These are phyloP conservation scores for Leucopsar rothschildi DNA, from an alignment of 2,113 vertebrate species.

Conservation along the genomic window DNA sequence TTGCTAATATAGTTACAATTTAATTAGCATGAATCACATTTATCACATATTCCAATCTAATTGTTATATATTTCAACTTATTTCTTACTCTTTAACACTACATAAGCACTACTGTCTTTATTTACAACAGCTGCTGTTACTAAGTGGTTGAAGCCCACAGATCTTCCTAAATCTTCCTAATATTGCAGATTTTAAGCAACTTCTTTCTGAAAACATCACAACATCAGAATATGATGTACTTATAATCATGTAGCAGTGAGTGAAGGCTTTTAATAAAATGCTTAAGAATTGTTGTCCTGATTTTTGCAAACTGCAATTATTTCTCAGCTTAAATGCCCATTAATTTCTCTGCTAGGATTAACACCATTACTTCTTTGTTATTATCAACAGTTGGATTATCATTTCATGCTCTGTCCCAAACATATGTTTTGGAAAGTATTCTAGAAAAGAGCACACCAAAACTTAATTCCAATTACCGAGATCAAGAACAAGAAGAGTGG, in stretches of 20 bases:
- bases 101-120: neutral
- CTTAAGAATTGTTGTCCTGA: neutral
- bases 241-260: neutral
- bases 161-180: neutral
- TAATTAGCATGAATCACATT: too few relatives aligned
- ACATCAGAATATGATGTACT: neutral
- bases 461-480: neutral
- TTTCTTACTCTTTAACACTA: neutral
- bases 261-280: neutral
- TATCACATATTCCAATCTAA: neutral
- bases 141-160: neutral
- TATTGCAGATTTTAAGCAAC: neutral
- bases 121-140: neutral
- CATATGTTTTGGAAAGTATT: neutral
- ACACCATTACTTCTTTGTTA: neutral
- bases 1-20: too few relatives aligned
- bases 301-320: neutral
- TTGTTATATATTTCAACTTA: neutral
- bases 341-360: neutral
- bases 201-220: neutral
- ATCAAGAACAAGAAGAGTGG: neutral
- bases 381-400: neutral
- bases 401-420: neutral
- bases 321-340: neutral
- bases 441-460: neutral